phyloP scores from a whole-genome alignment of 2,888 invertebrate species.

The Oasisia sp. region DNA sequence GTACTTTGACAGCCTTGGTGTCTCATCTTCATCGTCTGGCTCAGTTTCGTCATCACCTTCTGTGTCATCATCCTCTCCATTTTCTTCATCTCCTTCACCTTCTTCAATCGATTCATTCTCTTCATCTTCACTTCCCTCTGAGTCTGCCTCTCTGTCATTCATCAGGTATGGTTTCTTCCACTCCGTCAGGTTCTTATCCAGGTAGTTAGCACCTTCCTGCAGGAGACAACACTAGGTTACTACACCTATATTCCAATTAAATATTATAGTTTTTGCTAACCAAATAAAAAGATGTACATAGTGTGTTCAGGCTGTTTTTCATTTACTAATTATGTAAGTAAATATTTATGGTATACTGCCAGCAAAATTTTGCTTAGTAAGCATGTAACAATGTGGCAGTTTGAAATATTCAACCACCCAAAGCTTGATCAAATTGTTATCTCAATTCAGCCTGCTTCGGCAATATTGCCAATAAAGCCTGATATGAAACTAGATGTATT shows the following conservation, averaged over 20 bases:
- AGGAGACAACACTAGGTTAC: not conserved
- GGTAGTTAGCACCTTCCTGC: constrained; percentile 40
- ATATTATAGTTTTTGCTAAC: not conserved
- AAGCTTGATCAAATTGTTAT: too few species aligned
- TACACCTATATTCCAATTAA: not conserved
- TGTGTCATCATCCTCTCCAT: not conserved
- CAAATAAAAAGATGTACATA: too few species aligned
- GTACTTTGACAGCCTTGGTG: constrained; percentile 52
- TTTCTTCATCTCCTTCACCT: not conserved
- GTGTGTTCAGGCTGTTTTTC: too few species aligned
- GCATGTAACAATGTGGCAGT: too few species aligned
- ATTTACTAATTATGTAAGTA: too few species aligned
- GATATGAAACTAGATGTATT: too few species aligned
- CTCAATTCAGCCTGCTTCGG: too few species aligned
- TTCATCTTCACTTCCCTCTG: not conserved
- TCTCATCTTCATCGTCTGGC: not conserved
- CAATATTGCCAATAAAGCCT: too few species aligned
- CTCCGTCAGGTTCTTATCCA: constrained; percentile 43
- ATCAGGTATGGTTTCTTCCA: constrained; percentile 45
- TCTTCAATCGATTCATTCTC: not conserved
- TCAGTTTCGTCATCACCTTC: not conserved
- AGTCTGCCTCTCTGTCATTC: constrained; percentile 26
- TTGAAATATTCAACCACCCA: too few species aligned
- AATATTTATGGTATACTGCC: too few species aligned
- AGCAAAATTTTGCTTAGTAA: too few species aligned